phyloP scores from a whole-genome alignment of 92 coral and sea anemone genomes.

The Chrysogorgia sp. region DNA sequence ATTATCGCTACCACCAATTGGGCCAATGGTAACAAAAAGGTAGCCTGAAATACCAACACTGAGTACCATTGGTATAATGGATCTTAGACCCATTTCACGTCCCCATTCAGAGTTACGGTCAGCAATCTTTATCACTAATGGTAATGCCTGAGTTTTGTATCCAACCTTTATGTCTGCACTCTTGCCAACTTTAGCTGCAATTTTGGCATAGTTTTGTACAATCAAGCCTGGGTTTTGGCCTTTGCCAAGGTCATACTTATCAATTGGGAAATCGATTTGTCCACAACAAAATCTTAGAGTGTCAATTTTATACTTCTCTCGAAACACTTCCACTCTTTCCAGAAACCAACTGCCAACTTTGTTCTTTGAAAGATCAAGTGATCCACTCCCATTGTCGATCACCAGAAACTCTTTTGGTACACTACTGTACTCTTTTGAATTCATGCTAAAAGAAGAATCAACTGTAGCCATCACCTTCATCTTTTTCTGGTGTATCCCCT shows the following conservation, averaged over 20 bases:
- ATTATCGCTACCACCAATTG: constrained; percentile 72
- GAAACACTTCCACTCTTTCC: constrained; percentile 59
- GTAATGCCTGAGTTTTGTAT: constrained; percentile 63
- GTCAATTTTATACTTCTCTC: constrained; percentile 61
- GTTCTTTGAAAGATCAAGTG: constrained; percentile 58
- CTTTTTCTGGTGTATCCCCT: constrained; percentile 54
- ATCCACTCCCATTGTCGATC: constrained; percentile 63
- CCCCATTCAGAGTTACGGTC: constrained; percentile 75
- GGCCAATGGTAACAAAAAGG: constrained; percentile 79
- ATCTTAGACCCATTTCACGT: constrained; percentile 64
- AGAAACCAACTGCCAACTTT: constrained; percentile 55
- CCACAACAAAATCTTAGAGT: constrained; percentile 80
- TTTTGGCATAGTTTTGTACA: constrained; percentile 62
- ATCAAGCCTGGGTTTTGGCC: constrained; percentile 65
- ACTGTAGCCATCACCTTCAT: constrained; percentile 71
- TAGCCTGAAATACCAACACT: constrained; percentile 79
- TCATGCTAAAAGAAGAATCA: constrained; percentile 71
- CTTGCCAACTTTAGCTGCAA: constrained; percentile 70
- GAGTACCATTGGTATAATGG: constrained; percentile 76
- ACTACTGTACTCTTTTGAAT: constrained; percentile 38
- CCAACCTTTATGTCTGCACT: constrained; percentile 73
- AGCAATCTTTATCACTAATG: constrained; percentile 65
- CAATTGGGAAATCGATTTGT: constrained; percentile 64
- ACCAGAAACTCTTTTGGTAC: constrained; percentile 66
- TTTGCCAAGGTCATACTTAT: constrained; percentile 49